Conservation (phyloP, 1,140 invertebrate genomes). For the Venturia canescens region DNA sequence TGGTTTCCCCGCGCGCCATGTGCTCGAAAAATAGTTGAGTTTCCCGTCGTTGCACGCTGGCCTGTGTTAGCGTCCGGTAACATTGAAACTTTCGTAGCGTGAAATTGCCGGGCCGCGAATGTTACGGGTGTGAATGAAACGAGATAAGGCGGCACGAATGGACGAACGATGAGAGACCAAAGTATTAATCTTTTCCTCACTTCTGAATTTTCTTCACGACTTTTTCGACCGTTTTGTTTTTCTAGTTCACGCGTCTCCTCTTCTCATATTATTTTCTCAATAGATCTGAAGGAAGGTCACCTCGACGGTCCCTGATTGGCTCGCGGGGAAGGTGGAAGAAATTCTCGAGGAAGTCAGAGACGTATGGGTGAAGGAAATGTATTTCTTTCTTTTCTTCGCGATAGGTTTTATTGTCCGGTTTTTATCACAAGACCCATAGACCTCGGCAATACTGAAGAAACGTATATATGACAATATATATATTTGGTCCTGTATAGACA, state of each 20-base stretch:
- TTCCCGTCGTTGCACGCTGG: not conserved
- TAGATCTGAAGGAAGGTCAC: not conserved
- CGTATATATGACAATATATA: not conserved
- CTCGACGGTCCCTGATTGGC: constrained; percentile 18
- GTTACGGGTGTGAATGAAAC: not conserved
- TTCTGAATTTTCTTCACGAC: not conserved
- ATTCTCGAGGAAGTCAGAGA: constrained; percentile 5
- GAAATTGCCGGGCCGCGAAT: constrained; percentile 37
- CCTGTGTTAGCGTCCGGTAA: constrained; percentile 10
- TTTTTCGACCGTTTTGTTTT: not conserved
- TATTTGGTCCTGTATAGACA: too few relatives aligned
- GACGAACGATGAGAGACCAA: not conserved
- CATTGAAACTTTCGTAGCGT: constrained; percentile 41
- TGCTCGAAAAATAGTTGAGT: not conserved
- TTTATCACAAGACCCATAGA: constrained; percentile 32
- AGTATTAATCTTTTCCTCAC: constrained; percentile 1
- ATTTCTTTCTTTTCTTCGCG: not conserved
- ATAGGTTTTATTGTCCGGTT: constrained; percentile 39
- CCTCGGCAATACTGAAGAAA: constrained; percentile 5
- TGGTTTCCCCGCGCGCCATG: not conserved
- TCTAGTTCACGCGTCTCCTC: not conserved
- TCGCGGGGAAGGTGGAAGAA: not conserved
- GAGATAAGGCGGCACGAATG: not conserved
- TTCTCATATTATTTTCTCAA: not conserved
- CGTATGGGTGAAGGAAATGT: constrained; percentile 40